Percentiles rank a stretch among this genome's conserved stretches.
These are phyloP conservation scores for Palythoa grandiflora DNA, from an alignment of 92 coral and sea anemone genomes.

Conservation along the genomic window DNA sequence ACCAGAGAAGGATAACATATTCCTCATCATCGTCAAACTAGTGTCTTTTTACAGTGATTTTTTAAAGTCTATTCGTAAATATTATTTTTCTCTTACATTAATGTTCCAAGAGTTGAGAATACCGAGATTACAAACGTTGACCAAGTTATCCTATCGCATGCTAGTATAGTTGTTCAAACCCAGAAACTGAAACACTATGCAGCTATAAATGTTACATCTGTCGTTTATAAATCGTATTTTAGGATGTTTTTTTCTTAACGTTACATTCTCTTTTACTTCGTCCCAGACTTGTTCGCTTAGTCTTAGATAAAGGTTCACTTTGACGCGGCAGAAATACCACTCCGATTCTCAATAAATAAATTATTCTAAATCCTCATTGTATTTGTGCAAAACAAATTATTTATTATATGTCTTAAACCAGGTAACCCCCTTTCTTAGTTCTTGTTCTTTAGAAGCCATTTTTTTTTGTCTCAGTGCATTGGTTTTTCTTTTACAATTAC, in stretches of 20 bases:
- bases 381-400: background rate
- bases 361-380: background rate
- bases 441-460: background rate
- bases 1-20: background rate
- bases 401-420: background rate
- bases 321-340: slow-evolving; percentile 1
- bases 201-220: slow-evolving; percentile 24
- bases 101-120: no score
- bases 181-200: background rate
- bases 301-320: background rate
- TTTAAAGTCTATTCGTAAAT: background rate
- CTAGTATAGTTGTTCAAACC: background rate
- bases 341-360: background rate
- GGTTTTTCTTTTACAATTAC: background rate
- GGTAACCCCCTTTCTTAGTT: background rate
- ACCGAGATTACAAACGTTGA: background rate
- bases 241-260: slow-evolving; percentile 23
- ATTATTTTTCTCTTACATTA: background rate
- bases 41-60: background rate
- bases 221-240: background rate
- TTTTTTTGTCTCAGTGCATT: background rate
- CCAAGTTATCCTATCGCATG: background rate
- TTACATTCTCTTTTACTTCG: background rate
- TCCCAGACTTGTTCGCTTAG: background rate
- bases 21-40: background rate